A percentile compares a stretch with the other conserved stretches of the same genome.
These are phyloP conservation scores for Malurus elegans DNA, from an alignment of 2,113 vertebrate species.

Conservation along the genomic window DNA sequence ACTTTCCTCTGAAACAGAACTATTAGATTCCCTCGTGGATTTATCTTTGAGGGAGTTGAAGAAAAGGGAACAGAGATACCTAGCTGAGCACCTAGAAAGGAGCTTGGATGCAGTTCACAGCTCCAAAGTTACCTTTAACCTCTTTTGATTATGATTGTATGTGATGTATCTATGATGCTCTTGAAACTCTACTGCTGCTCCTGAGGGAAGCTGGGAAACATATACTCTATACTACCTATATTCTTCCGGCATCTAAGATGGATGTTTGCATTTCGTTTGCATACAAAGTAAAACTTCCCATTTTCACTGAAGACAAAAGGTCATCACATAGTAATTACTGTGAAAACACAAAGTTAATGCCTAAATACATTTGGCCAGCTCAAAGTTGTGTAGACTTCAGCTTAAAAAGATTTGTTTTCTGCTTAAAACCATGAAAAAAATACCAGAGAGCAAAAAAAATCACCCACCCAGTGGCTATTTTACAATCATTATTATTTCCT, in stretches of 20 bases:
- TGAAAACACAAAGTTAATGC: background rate
- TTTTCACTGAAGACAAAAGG: background rate
- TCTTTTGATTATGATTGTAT: background rate
- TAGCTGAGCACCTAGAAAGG: background rate
- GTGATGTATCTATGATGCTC: background rate
- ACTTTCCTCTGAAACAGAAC: background rate
- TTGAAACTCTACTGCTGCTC: background rate
- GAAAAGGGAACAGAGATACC: background rate
- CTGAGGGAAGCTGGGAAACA: background rate
- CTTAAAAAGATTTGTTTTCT: background rate
- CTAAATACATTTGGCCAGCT: background rate
- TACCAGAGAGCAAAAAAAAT: background rate
- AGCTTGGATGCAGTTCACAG: background rate
- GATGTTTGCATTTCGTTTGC: background rate
- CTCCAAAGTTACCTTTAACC: background rate
- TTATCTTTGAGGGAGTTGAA: background rate
- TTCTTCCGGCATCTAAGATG: background rate
- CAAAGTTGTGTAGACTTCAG: background rate
- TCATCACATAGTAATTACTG: background rate
- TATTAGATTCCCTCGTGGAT: background rate
- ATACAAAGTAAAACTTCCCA: background rate
- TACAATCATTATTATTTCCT: background rate
- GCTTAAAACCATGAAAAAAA: background rate
- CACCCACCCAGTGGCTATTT: background rate
- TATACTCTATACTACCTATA: background rate